These are phyloP conservation scores for Endotricha flammealis DNA, from an alignment of 2,888 invertebrate genomes.

Conservation along the genomic window DNA sequence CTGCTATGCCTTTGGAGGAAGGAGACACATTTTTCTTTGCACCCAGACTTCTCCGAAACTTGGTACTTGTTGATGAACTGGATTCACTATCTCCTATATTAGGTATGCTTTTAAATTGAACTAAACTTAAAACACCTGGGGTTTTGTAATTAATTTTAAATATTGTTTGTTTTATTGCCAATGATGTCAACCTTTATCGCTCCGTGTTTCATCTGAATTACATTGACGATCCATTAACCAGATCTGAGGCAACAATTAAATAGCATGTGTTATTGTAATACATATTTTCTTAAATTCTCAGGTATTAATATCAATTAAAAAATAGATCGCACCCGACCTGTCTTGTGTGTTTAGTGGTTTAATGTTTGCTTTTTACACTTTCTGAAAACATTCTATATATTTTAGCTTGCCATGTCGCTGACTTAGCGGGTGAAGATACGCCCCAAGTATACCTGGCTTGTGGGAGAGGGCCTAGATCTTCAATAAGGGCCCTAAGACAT, in stretches of 20 bases:
- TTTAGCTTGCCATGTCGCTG: constrained; percentile 90
- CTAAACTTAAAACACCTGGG: no score
- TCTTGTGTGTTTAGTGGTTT: no score
- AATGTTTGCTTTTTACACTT: neutral
- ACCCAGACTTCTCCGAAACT: constrained; percentile 92
- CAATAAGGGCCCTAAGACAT: constrained; percentile 94
- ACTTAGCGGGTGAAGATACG: constrained; percentile 98
- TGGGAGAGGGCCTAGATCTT: constrained; percentile 96
- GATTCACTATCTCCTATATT: constrained; percentile 96
- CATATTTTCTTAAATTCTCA: constrained; percentile 20
- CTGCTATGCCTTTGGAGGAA: constrained; percentile 98
- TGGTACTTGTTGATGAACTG: constrained; percentile 96
- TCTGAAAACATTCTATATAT: constrained; percentile 10
- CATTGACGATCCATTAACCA: constrained; percentile 74
- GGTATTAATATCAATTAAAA: constrained; percentile 79
- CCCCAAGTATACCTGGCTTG: constrained; percentile 98
- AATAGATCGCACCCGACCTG: no score
- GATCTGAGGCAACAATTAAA: constrained; percentile 50
- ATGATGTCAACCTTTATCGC: constrained; percentile 66
- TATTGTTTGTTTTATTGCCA: constrained; percentile 19
- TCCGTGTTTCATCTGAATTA: constrained; percentile 81
- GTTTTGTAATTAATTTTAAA: constrained; percentile 1
- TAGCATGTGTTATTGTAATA: no score
- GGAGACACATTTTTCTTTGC: constrained; percentile 99
- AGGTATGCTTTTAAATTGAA: constrained; percentile 71